A percentile compares a stretch with the other conserved stretches of the same genome.
Conservation (phyloP, 2,797 vertebrate species). For the Halcyon chelicuti region DNA sequence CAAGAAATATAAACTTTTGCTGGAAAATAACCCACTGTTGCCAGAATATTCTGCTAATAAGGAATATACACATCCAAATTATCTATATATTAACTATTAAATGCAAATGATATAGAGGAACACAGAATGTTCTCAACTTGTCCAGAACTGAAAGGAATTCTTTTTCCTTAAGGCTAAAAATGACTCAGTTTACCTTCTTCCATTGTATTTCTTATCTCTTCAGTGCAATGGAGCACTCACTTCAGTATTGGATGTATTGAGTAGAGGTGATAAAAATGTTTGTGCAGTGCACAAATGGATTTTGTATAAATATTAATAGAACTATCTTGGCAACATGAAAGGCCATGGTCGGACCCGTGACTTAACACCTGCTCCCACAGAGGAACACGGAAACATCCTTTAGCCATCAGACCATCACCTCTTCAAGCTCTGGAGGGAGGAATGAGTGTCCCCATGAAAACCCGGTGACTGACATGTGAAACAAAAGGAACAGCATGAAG, state of each 20-base stretch:
- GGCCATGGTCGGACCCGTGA: background rate
- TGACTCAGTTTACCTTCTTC: background rate
- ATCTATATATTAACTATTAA: background rate
- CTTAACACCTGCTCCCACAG: background rate
- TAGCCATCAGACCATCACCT: background rate
- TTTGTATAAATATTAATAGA: conserved; percentile 11
- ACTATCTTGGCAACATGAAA: background rate
- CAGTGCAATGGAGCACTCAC: background rate
- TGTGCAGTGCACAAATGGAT: background rate
- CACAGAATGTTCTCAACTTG: background rate
- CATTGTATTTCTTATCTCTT: background rate
- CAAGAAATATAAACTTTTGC: background rate
- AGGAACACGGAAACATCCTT: rapidly evolving
- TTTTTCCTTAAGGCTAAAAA: background rate
- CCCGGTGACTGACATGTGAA: background rate
- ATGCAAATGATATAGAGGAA: background rate
- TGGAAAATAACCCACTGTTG: background rate
- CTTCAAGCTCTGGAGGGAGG: rapidly evolving
- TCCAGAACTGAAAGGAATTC: background rate
- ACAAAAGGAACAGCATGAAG: background rate
- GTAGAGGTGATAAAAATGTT: background rate
- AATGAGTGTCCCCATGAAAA: background rate
- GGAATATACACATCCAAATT: background rate
- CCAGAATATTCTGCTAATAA: background rate
- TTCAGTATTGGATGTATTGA: background rate